Evolutionary conservation across 2,113 vertebrate genomes (phyloP).

Genomic region (Protobothrops flavoviridis): DNA sequence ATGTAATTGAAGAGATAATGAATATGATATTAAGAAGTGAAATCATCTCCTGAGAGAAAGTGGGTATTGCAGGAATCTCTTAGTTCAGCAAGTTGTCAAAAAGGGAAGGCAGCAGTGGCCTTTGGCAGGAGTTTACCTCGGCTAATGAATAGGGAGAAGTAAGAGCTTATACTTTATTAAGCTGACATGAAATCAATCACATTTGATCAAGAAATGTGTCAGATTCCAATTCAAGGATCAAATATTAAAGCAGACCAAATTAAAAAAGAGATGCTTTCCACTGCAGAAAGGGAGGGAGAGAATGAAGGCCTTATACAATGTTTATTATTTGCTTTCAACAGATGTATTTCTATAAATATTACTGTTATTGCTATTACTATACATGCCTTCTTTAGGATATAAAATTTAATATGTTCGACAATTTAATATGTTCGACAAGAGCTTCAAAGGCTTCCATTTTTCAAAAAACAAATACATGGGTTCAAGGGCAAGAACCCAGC

Average conservation of each 20-base stretch:
- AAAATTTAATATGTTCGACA: not conserved
- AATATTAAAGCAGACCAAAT: slow-evolving; percentile 19
- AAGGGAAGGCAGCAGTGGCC: slow-evolving; percentile 49
- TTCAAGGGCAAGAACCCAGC: not conserved
- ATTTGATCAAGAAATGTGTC: slow-evolving; percentile 40
- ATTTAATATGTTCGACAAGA: not conserved
- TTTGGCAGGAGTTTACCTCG: slow-evolving; percentile 55
- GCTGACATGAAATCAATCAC: slow-evolving; percentile 49
- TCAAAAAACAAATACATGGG: not conserved
- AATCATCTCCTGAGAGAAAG: slow-evolving; percentile 52
- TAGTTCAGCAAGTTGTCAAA: slow-evolving; percentile 47
- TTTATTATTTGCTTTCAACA: not conserved
- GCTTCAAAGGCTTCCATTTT: not conserved
- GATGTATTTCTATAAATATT: slow-evolving; percentile 4
- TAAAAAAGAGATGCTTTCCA: not conserved
- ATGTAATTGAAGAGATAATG: slow-evolving; percentile 48
- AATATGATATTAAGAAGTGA: slow-evolving; percentile 41
- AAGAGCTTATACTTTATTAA: slow-evolving; percentile 59
- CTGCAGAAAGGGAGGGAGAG: not conserved
- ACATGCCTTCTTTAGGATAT: not conserved
- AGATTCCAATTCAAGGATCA: slow-evolving; percentile 42
- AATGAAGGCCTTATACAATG: not conserved
- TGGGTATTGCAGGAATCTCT: slow-evolving; percentile 38
- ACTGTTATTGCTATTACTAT: not conserved
- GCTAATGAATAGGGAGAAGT: slow-evolving; percentile 53